Base-by-base conservation (phyloP, 2,113 vertebrate species). In the Plestiodon gilberti region DNA sequence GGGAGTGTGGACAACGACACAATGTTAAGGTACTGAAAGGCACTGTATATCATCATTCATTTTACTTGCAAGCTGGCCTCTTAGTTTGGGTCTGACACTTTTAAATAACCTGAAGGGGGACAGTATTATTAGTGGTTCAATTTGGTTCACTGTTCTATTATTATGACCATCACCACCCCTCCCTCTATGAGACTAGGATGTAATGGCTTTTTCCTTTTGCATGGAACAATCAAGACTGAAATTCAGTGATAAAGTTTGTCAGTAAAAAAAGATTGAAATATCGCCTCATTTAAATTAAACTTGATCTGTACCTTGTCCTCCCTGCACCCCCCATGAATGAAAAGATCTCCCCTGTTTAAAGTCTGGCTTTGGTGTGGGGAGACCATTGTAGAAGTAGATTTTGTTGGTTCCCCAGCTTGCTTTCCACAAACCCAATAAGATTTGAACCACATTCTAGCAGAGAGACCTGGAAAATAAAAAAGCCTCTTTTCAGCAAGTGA, bases 1-100 rank as follows among this genome's bases (percentile, higher is more conserved):
- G 43, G 43, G 43, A 8, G 8, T 48, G 43, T 4, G 43, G 43
- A 48, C 43, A n/a, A n/a, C n/a, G n/a, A 74, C 75, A 79, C 87
- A 85, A 88, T 83, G 84, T 89, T 86, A 82, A 84, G 90, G 89
- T 86, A 81, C 86, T 89, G 92, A 94, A 92, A 90, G 92, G 89
- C 93, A 89, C 88, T 93, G 91, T 90, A 94, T 89, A 94, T 90
- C 23, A 89, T 70, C 87, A 92, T 92, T 93, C 89, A 81, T 89
- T 93, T 92, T 90, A 91, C 92, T 94, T 94, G 93, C 90, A 92
- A 89, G 89, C 74, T 83, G 85, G 87, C 52, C 61, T 87, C 3
- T 0, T 85, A 93, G 40, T 75, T 88, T 81, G 87, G 83, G 84
- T 89, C 82, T 93, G 88, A 86, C 83, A 82, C 15, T 91, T 89